These are phyloP conservation scores for Ryuthela nishihirai DNA, from an alignment of 2,888 invertebrate species.

Conservation along the genomic window DNA sequence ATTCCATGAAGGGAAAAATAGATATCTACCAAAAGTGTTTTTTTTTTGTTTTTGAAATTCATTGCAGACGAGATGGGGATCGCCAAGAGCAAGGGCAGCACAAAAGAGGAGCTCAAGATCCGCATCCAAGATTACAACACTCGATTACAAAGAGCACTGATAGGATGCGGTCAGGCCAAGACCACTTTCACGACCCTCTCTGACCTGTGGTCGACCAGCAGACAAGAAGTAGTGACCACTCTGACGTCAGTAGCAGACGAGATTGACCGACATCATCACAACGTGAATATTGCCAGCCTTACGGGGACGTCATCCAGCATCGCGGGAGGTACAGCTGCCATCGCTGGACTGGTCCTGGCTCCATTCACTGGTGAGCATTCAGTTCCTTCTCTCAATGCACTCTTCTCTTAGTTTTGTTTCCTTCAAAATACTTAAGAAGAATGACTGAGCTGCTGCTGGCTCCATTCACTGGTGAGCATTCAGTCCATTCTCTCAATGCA, in stretches of 20 bases:
- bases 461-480: no score
- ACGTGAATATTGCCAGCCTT: constrained; percentile 29
- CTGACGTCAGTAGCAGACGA: constrained; percentile 7
- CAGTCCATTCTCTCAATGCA: no score
- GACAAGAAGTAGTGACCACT: constrained; percentile 6
- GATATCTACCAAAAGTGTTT: no score
- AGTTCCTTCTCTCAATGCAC: background rate
- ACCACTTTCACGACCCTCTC: constrained; percentile 30
- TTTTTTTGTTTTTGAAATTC: no score
- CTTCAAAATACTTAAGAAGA: background rate
- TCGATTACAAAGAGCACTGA: constrained; percentile 14
- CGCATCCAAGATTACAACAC: constrained; percentile 26
- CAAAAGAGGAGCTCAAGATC: constrained; percentile 13
- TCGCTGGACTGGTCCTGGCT: constrained; percentile 21
- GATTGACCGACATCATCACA: constrained; percentile 26
- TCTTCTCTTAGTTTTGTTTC: background rate
- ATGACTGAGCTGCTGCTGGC: background rate
- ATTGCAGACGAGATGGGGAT: constrained; percentile 25
- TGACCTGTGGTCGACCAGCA: constrained; percentile 17
- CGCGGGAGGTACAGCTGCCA: constrained; percentile 26
- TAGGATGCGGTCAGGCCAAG: constrained; percentile 22
- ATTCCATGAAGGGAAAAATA: no score
- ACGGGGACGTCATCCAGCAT: constrained; percentile 28
- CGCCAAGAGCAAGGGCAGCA: constrained; percentile 17
- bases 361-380: constrained; percentile 21